A percentile compares a stretch with the other conserved stretches of the same genome.
Evolutionary conservation across 2,113 vertebrate genomes (phyloP).

Genomic region (Istiophorus platypterus): DNA sequence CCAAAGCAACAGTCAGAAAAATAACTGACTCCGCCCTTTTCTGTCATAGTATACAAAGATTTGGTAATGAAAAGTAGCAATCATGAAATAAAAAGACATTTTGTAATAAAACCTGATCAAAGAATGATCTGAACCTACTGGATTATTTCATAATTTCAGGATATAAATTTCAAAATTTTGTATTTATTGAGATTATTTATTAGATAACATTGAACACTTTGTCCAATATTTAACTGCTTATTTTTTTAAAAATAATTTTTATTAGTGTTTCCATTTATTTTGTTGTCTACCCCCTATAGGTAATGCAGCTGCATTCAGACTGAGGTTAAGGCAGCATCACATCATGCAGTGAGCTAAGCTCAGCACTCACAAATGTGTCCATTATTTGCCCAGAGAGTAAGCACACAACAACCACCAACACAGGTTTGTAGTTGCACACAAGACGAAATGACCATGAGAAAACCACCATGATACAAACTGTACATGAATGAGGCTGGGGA

Average conservation of each 20-base stretch:
- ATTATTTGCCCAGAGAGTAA: constrained; percentile 31
- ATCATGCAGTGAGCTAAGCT: constrained; percentile 73
- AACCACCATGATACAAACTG: constrained; percentile 12
- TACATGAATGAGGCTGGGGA: not conserved
- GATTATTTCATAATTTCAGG: not conserved
- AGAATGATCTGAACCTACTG: not conserved
- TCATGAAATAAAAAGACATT: too few relatives aligned
- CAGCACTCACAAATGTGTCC: constrained; percentile 29
- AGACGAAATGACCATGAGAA: not conserved
- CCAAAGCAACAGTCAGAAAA: too few relatives aligned
- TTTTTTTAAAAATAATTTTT: not conserved
- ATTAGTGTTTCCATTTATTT: constrained; percentile 12
- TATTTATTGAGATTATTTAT: not conserved
- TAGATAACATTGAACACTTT: not conserved
- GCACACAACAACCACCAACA: constrained; percentile 27
- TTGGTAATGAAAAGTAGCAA: too few relatives aligned
- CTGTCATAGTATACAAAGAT: too few relatives aligned
- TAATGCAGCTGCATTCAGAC: constrained; percentile 38
- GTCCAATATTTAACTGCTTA: not conserved
- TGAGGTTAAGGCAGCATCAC: constrained; percentile 36
- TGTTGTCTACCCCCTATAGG: constrained; percentile 40
- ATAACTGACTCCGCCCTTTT: too few relatives aligned
- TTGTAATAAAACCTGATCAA: too few relatives aligned
- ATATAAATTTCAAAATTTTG: not conserved
- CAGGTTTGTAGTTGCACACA: constrained; percentile 36